phyloP scores from a whole-genome alignment of 2,888 invertebrate species.

The Eulithis testata region DNA sequence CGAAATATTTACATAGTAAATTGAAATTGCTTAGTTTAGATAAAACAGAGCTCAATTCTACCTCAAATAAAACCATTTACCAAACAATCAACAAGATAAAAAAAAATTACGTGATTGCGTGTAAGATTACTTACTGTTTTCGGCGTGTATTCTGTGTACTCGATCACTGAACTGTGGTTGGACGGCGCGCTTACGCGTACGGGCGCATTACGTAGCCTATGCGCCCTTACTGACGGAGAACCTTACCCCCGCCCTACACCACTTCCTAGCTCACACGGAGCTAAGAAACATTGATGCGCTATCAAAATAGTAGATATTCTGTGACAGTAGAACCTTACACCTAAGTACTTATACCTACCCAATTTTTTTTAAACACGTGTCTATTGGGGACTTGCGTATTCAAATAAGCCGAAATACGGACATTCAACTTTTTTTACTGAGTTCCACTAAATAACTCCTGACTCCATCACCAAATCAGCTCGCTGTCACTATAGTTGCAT shows the following conservation, averaged over 20 bases:
- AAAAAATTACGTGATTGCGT: background rate
- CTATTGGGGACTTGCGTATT: too few species aligned
- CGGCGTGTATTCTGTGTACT: constrained; percentile 27
- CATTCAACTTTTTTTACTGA: too few species aligned
- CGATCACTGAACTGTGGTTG: constrained; percentile 42
- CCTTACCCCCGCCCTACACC: constrained; percentile 44
- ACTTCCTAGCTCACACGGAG: constrained; percentile 46
- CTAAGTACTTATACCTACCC: too few species aligned
- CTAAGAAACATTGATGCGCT: constrained; percentile 36
- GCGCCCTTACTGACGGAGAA: constrained; percentile 69
- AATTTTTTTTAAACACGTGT: too few species aligned
- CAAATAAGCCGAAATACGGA: too few species aligned
- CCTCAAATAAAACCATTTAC: background rate
- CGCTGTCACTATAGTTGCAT: too few species aligned
- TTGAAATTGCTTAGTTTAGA: too few species aligned
- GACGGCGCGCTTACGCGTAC: constrained; percentile 39
- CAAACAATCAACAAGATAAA: background rate
- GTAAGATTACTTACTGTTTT: constrained; percentile 33
- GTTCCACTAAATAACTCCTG: too few species aligned
- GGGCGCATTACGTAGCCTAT: constrained; percentile 67
- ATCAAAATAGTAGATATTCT: background rate
- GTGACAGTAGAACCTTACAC: too few species aligned
- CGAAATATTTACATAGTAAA: too few species aligned
- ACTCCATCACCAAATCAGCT: too few species aligned
- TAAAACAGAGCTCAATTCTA: background rate